These are phyloP conservation scores for Myrmophylax atrothorax DNA, from an alignment of 2,113 vertebrate genomes.

Conservation along the genomic window DNA sequence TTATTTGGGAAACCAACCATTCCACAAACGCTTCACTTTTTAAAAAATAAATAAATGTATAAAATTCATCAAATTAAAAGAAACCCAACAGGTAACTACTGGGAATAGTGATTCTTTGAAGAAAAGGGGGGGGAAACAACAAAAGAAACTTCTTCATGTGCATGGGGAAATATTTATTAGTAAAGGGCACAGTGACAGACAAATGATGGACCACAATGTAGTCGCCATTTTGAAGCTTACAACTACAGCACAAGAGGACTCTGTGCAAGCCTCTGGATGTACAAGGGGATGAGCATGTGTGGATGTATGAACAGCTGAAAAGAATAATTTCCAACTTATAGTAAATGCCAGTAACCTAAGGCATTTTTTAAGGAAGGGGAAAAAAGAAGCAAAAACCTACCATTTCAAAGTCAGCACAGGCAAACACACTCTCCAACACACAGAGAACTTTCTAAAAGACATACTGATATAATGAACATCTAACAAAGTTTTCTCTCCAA, in stretches of 20 bases:
- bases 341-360: background rate
- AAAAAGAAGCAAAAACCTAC: background rate
- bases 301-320: background rate
- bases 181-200: background rate
- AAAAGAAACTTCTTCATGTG: background rate
- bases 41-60: background rate
- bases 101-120: background rate
- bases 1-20: background rate
- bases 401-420: background rate
- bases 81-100: background rate
- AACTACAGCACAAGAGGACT: background rate
- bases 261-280: background rate
- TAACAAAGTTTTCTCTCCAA: background rate
- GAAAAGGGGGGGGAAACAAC: background rate
- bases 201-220: background rate
- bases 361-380: background rate
- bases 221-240: background rate
- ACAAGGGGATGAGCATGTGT: fast-evolving
- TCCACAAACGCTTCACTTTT: background rate
- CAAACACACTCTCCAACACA: background rate
- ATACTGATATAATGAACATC: fast-evolving
- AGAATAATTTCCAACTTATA: background rate
- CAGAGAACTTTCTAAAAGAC: background rate
- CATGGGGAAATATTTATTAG: background rate
- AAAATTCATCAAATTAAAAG: background rate